phyloP scores from a whole-genome alignment of 30 jellyfish, hydroid and myxozoan species.

The Sanderia malayensis region DNA sequence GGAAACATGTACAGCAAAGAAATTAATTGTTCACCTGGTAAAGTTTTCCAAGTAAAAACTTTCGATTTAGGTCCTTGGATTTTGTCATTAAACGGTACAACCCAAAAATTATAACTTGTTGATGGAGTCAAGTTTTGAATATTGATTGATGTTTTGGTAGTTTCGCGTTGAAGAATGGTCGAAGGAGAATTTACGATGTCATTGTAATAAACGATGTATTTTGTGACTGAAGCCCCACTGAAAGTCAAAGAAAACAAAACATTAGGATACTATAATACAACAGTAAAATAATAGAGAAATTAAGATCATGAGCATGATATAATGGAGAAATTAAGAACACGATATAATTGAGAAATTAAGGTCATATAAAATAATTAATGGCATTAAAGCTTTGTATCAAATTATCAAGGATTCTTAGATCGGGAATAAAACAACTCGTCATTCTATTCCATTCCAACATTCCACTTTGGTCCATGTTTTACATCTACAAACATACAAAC shows the following conservation, averaged over 20 bases:
- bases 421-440: too few species aligned
- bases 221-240: conserved; percentile 76
- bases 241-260: conserved; percentile 1
- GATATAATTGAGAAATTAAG: too few species aligned
- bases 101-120: conserved; percentile 52
- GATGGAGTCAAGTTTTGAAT: conserved; percentile 26
- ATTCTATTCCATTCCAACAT: too few species aligned
- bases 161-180: conserved; percentile 12
- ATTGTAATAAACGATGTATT: conserved; percentile 52
- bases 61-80: conserved; percentile 43
- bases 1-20: too few species aligned
- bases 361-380: too few species aligned
- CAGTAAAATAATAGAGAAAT: too few species aligned
- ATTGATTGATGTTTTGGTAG: conserved; percentile 29
- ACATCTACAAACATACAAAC: conserved; percentile 30
- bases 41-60: conserved; percentile 29
- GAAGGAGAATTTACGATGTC: conserved; percentile 37
- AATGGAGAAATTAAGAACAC: too few species aligned
- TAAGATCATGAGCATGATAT: too few species aligned
- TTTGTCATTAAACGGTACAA: conserved; percentile 53
- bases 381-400: too few species aligned
- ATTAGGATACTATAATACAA: too few species aligned
- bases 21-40: conserved; percentile 23
- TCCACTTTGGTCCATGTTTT: too few species aligned
- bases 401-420: too few species aligned